A percentile compares a stretch with the other conserved stretches of the same genome.
phyloP scores from a whole-genome alignment of 1,140 invertebrate genomes.

The Stenopsyche tienmushanensis region DNA sequence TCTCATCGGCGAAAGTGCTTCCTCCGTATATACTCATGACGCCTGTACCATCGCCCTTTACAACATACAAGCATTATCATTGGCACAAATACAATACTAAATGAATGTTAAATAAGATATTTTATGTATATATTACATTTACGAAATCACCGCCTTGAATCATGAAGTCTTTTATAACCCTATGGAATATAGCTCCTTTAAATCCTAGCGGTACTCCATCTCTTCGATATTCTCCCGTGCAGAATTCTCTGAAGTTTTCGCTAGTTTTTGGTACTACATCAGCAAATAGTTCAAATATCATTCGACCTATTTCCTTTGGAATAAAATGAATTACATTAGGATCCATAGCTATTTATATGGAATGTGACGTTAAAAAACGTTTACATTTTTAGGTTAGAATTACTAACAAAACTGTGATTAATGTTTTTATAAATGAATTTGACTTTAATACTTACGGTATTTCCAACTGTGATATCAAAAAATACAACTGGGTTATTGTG shows the following conservation, averaged over 20 bases:
- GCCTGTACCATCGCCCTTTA: slow-evolving; percentile 96
- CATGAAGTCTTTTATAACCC: slow-evolving; percentile 99
- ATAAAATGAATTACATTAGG: slow-evolving; percentile 19
- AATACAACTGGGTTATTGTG: slow-evolving; percentile 96
- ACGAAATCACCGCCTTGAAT: slow-evolving; percentile 99
- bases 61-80: slow-evolving; percentile 38
- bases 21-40: slow-evolving; percentile 97
- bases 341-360: slow-evolving; percentile 5
- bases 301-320: slow-evolving; percentile 83
- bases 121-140: slow-evolving; percentile 73
- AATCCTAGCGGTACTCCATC: slow-evolving; percentile 96
- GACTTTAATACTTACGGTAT: slow-evolving; percentile 59
- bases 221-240: slow-evolving; percentile 89
- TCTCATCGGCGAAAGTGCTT: slow-evolving; percentile 94
- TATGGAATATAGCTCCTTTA: slow-evolving; percentile 94
- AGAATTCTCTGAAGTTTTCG: slow-evolving; percentile 98
- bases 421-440: background rate
- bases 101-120: slow-evolving; percentile 45
- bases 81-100: background rate
- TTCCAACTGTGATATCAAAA: slow-evolving; percentile 93
- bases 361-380: too few species aligned
- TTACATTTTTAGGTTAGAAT: background rate
- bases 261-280: slow-evolving; percentile 96
- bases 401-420: background rate
- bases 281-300: slow-evolving; percentile 95